Conservation (phyloP, 2,888 invertebrate species). For the Mechanitis messenoides region DNA sequence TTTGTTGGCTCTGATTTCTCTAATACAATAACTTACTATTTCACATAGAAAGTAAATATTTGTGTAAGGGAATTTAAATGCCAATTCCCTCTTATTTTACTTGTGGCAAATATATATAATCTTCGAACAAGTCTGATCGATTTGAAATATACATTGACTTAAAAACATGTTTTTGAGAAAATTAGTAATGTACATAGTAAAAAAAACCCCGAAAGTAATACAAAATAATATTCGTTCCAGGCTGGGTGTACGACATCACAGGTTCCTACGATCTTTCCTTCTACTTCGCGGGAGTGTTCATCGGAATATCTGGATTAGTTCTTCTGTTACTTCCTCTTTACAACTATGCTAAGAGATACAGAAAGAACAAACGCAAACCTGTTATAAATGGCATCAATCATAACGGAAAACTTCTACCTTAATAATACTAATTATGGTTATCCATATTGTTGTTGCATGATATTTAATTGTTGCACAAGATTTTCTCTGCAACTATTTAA, state of each 20-base stretch:
- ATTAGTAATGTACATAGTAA: no score
- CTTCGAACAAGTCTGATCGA: no score
- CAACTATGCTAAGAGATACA: slow-evolving; percentile 27
- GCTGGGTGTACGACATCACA: slow-evolving; percentile 88
- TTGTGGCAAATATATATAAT: no score
- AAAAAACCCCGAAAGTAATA: no score
- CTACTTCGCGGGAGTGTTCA: slow-evolving; percentile 88
- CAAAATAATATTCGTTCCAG: slow-evolving; percentile 62
- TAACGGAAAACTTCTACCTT: slow-evolving; percentile 20
- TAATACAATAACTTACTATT: no score
- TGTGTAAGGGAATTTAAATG: no score
- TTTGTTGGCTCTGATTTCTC: no score
- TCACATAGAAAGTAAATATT: no score
- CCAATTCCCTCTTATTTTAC: no score
- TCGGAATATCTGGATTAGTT: slow-evolving; percentile 83
- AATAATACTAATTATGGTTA: neutral
- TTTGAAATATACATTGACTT: no score
- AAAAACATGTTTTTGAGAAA: no score
- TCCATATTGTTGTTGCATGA: neutral
- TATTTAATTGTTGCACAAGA: neutral
- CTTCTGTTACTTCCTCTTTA: slow-evolving; percentile 58
- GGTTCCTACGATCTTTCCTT: slow-evolving; percentile 87
- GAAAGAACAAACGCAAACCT: slow-evolving; percentile 10
- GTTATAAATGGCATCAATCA: slow-evolving; percentile 33
- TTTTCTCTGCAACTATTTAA: neutral